These are phyloP conservation scores for Hylaeus volcanicus DNA, from an alignment of 1,140 invertebrate genomes.

Conservation along the genomic window DNA sequence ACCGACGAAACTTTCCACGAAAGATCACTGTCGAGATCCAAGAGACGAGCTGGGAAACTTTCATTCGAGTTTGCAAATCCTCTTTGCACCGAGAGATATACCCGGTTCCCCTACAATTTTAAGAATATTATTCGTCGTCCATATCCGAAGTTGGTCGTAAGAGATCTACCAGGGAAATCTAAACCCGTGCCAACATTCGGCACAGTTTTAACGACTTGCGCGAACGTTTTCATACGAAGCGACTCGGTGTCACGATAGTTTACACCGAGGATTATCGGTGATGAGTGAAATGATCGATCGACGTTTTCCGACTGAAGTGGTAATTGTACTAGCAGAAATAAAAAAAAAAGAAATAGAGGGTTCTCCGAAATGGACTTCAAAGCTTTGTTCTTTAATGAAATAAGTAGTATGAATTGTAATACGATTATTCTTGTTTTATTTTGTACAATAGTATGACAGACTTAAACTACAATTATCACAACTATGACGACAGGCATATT, in stretches of 20 bases:
- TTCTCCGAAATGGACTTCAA: no score
- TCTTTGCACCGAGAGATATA: constrained; percentile 42
- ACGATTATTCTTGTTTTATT: no score
- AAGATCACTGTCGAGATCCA: constrained; percentile 47
- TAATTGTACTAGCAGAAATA: no score
- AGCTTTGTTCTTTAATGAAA: no score
- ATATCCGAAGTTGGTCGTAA: constrained; percentile 17
- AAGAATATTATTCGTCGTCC: constrained; percentile 47
- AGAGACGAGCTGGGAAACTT: constrained; percentile 37
- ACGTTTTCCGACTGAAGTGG: no score
- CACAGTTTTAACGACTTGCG: constrained; percentile 1
- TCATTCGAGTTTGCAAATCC: constrained; percentile 57
- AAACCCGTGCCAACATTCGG: not conserved
- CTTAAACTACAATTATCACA: no score
- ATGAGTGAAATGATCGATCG: no score
- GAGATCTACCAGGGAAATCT: not conserved
- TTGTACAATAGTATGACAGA: no score
- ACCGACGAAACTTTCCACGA: constrained; percentile 39
- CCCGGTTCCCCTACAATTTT: constrained; percentile 37
- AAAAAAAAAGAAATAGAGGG: no score
- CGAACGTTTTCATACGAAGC: not conserved
- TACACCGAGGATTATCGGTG: no score
- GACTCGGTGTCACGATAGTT: not conserved
- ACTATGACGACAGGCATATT: no score
- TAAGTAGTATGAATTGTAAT: no score